A percentile compares a stretch with the other conserved stretches of the same genome.
Conservation (phyloP, 1,140 invertebrate species). For the Drosophila orosa region DNA sequence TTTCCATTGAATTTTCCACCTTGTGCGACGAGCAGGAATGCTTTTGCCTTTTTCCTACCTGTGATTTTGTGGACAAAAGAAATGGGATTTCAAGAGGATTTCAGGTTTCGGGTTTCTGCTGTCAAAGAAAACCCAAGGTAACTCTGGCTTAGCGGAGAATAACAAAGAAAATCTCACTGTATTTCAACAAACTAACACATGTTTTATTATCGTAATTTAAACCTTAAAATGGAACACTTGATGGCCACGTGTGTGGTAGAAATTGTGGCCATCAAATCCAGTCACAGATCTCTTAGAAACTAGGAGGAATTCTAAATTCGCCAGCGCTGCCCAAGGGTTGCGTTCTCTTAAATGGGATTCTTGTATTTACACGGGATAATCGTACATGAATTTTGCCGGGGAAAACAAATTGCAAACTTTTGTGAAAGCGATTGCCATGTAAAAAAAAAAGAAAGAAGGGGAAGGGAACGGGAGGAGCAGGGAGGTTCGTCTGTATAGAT, state of each 20-base stretch:
- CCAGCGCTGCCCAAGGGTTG: constrained; percentile 37
- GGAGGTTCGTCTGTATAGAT: background rate
- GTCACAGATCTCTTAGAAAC: constrained; percentile 54
- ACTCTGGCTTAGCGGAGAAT: background rate
- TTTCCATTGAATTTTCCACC: constrained; percentile 65
- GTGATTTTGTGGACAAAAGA: constrained; percentile 40
- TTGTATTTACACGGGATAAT: constrained; percentile 67
- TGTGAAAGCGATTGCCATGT: constrained; percentile 50
- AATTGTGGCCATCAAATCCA: constrained; percentile 49
- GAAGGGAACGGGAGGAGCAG: background rate
- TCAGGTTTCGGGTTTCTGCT: constrained; percentile 30
- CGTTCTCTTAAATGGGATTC: constrained; percentile 6
- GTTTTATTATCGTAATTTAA: constrained; percentile 62
- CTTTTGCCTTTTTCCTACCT: constrained; percentile 44
- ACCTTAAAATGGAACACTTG: constrained; percentile 48
- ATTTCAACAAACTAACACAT: constrained; percentile 64
- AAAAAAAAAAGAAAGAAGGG: too few relatives aligned
- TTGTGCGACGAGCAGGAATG: constrained; percentile 29
- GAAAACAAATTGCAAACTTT: constrained; percentile 70
- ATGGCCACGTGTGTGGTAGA: constrained; percentile 42
- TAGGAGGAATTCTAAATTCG: constrained; percentile 61
- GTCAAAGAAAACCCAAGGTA: constrained; percentile 4
- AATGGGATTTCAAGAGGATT: constrained; percentile 36
- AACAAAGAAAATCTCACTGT: background rate
- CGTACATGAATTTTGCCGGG: constrained; percentile 67